These are phyloP conservation scores for Cebidichthys violaceus DNA, from an alignment of 2,113 vertebrate species.

Conservation along the genomic window DNA sequence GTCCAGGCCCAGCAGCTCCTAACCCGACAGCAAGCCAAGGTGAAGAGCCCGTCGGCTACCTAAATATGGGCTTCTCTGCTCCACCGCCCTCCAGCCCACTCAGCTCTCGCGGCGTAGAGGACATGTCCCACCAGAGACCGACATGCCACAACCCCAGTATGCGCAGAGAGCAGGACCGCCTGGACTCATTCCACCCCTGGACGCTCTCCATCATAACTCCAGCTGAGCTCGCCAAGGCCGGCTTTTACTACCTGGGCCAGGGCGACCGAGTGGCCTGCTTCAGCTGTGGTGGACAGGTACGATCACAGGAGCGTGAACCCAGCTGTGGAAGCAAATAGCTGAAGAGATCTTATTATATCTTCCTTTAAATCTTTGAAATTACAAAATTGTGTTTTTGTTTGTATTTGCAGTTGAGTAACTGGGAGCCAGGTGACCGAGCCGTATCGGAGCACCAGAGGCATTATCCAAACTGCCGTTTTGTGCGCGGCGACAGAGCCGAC, in stretches of 20 bases:
- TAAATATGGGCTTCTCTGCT: constrained; percentile 87
- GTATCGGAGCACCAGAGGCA: constrained; percentile 93
- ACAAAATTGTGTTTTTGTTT: neutral
- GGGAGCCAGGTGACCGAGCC: constrained; percentile 97
- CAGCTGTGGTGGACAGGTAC: constrained; percentile 89
- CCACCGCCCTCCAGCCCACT: constrained; percentile 86
- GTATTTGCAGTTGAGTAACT: constrained; percentile 88
- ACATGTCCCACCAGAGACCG: constrained; percentile 84
- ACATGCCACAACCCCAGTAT: constrained; percentile 85
- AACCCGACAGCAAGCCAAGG: constrained; percentile 70
- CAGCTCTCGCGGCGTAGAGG: constrained; percentile 84
- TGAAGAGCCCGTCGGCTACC: constrained; percentile 86
- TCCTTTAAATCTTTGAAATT: neutral
- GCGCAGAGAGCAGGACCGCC: constrained; percentile 92
- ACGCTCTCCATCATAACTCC: constrained; percentile 88
- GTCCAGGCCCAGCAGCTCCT: constrained; percentile 56
- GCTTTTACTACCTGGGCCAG: constrained; percentile 94
- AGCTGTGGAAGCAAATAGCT: neutral
- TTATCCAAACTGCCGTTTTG: constrained; percentile 93
- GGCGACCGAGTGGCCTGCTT: constrained; percentile 95
- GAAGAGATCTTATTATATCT: neutral
- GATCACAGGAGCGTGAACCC: too few relatives aligned
- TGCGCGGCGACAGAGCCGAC: constrained; percentile 85
- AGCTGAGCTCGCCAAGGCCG: constrained; percentile 92
- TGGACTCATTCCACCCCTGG: constrained; percentile 90